Evolutionary conservation across 2,888 invertebrate species (phyloP).

Genomic region (Agonopterix arenella): DNA sequence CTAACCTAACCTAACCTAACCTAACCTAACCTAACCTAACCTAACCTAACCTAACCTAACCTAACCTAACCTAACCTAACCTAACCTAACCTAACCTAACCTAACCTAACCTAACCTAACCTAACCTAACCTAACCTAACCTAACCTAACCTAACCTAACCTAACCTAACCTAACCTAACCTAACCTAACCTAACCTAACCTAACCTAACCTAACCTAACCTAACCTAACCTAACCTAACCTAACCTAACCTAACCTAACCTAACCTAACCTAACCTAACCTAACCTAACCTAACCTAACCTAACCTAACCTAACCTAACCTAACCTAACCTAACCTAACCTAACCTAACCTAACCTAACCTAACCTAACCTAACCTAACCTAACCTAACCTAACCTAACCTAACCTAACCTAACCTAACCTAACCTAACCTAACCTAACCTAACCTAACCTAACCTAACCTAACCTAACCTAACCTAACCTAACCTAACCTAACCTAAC

Average conservation of each 20-base stretch:
- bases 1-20: slow-evolving; percentile 12
- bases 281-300: slow-evolving; percentile 14
- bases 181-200: slow-evolving; percentile 15
- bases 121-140: slow-evolving; percentile 13
- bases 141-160: slow-evolving; percentile 17
- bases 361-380: slow-evolving; percentile 14
- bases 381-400: slow-evolving; percentile 14
- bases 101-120: slow-evolving; percentile 8
- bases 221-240: slow-evolving; percentile 16
- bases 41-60: slow-evolving; percentile 9
- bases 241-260: slow-evolving; percentile 17
- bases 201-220: slow-evolving; percentile 14
- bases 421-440: slow-evolving; percentile 17
- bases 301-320: slow-evolving; percentile 16
- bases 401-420: slow-evolving; percentile 16
- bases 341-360: slow-evolving; percentile 13
- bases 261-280: slow-evolving; percentile 18
- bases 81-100: slow-evolving; percentile 9
- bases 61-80: slow-evolving; percentile 9
- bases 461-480: slow-evolving; percentile 16
- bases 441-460: slow-evolving; percentile 13
- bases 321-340: slow-evolving; percentile 17
- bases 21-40: slow-evolving; percentile 8
- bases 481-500: slow-evolving; percentile 14
- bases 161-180: slow-evolving; percentile 15